A percentile compares a stretch with the other conserved stretches of the same genome.
Evolutionary conservation across 2,888 invertebrate genomes (phyloP).

Genomic region (Hemithea aestivaria): DNA sequence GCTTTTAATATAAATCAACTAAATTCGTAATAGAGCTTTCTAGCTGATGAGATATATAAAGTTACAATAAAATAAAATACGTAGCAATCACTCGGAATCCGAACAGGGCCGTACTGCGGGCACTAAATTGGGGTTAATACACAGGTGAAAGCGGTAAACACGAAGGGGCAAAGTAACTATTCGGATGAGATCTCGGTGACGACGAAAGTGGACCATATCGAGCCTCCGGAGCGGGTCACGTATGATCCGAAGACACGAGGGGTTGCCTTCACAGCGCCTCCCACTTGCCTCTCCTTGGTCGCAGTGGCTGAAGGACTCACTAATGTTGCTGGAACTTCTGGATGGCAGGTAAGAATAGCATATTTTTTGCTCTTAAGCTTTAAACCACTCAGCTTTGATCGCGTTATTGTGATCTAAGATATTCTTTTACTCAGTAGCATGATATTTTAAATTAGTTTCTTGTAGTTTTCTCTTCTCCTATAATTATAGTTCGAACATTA

Average conservation of each 20-base stretch:
- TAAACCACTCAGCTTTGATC: too few species aligned
- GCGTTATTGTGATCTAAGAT: too few species aligned
- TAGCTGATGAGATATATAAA: neutral
- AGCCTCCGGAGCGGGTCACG: slow-evolving; percentile 88
- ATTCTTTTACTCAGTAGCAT: too few species aligned
- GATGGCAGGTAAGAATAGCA: slow-evolving; percentile 63
- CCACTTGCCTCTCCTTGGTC: slow-evolving; percentile 87
- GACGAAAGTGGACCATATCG: slow-evolving; percentile 91
- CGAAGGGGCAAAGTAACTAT: slow-evolving; percentile 91
- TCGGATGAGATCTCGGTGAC: slow-evolving; percentile 90
- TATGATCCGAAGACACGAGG: slow-evolving; percentile 88
- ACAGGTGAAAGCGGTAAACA: slow-evolving; percentile 91
- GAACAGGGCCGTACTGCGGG: slow-evolving; percentile 10
- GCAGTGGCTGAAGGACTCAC: slow-evolving; percentile 86
- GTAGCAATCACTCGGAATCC: slow-evolving; percentile 27
- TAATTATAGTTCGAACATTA: too few species aligned
- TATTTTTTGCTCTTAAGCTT: too few species aligned
- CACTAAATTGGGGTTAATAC: slow-evolving; percentile 25
- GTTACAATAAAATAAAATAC: slow-evolving; percentile 38
- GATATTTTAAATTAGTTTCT: too few species aligned
- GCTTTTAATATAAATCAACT: slow-evolving; percentile 5
- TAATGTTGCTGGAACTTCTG: slow-evolving; percentile 41
- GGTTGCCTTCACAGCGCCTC: slow-evolving; percentile 87
- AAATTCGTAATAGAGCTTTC: neutral
- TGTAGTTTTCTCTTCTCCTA: too few species aligned